Conservation (phyloP, 2,113 vertebrate species). For the Neopipo cinnamomea region DNA sequence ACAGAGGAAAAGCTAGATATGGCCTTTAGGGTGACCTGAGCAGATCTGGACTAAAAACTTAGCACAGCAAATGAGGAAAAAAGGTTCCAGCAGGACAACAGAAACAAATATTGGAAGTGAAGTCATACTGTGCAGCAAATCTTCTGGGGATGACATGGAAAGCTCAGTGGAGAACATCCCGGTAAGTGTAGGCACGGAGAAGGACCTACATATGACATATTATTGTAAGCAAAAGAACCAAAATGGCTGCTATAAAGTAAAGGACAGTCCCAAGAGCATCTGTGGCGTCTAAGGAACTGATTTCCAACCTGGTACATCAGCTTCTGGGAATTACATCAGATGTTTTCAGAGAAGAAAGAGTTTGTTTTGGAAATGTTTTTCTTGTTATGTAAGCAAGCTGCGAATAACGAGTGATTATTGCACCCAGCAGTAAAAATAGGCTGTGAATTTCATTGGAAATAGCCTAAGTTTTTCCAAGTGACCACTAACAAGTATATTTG, state of each 20-base stretch:
- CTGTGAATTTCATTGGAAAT: not conserved
- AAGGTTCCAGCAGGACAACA: not conserved
- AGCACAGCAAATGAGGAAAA: not conserved
- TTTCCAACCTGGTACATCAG: not conserved
- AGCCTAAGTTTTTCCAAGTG: constrained; percentile 10
- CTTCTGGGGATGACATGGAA: not conserved
- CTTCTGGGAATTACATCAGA: constrained; percentile 50
- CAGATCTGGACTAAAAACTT: not conserved
- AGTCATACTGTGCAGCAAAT: not conserved
- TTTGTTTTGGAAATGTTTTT: constrained; percentile 44
- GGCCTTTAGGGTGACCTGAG: not conserved
- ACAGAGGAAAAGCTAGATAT: not conserved
- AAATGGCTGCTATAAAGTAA: not conserved
- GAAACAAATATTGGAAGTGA: not conserved
- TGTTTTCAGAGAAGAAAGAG: constrained; percentile 44
- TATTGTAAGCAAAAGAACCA: not conserved
- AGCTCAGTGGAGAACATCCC: not conserved
- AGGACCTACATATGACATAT: not conserved
- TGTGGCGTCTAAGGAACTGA: not conserved
- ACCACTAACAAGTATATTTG: not conserved
- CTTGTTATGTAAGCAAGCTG: constrained; percentile 41
- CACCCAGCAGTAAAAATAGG: constrained; percentile 31
- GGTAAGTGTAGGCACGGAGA: not conserved
- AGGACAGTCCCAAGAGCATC: not conserved
- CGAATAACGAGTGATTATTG: not conserved